These are phyloP conservation scores for Platichthys flesus DNA, from an alignment of 2,113 vertebrate genomes.

Conservation along the genomic window DNA sequence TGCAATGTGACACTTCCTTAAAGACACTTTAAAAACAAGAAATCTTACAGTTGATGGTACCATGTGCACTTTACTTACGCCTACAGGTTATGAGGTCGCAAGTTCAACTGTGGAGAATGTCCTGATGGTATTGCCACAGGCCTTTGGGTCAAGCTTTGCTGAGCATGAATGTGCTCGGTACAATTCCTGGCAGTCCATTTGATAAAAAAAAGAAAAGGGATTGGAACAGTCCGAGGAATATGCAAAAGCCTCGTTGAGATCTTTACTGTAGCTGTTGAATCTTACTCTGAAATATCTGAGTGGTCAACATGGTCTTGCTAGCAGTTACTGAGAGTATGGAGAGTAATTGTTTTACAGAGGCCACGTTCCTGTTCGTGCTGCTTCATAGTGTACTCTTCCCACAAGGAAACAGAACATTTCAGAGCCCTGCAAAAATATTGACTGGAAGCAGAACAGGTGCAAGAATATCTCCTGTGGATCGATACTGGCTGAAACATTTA, in stretches of 20 bases:
- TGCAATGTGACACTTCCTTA: no score
- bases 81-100: background rate
- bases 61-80: no score
- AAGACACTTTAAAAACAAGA: no score
- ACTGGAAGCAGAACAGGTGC: background rate
- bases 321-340: background rate
- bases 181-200: background rate
- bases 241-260: background rate
- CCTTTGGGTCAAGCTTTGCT: background rate
- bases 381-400: background rate
- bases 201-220: background rate
- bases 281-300: background rate
- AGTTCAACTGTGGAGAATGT: background rate
- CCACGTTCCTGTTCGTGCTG: background rate
- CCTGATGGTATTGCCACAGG: background rate
- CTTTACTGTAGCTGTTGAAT: background rate
- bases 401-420: background rate
- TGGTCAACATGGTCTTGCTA: background rate
- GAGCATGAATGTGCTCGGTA: background rate
- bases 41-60: no score
- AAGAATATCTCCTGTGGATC: slow-evolving; percentile 3
- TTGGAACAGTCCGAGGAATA: background rate
- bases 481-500: background rate
- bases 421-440: background rate
- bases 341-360: background rate